phyloP scores from a whole-genome alignment of 2,113 vertebrate species.

The Calyptommatus sinebrachiatus region DNA sequence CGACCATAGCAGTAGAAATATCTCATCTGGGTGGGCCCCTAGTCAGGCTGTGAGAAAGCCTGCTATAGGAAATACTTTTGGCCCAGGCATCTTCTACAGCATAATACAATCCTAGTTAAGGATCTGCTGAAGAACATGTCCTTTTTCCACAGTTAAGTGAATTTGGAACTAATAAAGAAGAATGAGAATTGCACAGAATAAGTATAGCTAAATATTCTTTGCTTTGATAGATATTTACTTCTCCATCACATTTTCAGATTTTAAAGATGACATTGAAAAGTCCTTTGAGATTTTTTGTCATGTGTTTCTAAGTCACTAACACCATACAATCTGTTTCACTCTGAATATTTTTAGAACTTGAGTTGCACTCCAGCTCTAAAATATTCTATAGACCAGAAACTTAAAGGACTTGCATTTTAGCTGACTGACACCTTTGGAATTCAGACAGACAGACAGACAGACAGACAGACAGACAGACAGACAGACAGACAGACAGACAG shows the following conservation, averaged over 20 bases:
- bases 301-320: slow-evolving; percentile 16
- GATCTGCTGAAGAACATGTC: neutral
- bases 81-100: too few species aligned
- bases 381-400: neutral
- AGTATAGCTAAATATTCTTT: neutral
- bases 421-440: neutral
- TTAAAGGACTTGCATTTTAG: neutral
- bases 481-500: too few species aligned
- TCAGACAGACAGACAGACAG: neutral
- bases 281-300: slow-evolving; percentile 1
- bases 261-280: slow-evolving; percentile 1
- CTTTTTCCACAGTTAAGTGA: neutral
- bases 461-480: too few species aligned
- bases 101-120: neutral
- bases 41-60: too few species aligned
- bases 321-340: slow-evolving; percentile 1
- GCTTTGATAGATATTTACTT: neutral
- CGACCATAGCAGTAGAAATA: too few species aligned
- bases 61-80: too few species aligned
- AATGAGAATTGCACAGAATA: neutral
- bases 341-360: neutral
- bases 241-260: neutral
- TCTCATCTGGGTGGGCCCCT: neutral
- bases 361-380: slow-evolving; percentile 1
- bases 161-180: neutral